These are phyloP conservation scores for Toxonevra muliebris DNA, from an alignment of 2,888 invertebrate species.

Conservation along the genomic window DNA sequence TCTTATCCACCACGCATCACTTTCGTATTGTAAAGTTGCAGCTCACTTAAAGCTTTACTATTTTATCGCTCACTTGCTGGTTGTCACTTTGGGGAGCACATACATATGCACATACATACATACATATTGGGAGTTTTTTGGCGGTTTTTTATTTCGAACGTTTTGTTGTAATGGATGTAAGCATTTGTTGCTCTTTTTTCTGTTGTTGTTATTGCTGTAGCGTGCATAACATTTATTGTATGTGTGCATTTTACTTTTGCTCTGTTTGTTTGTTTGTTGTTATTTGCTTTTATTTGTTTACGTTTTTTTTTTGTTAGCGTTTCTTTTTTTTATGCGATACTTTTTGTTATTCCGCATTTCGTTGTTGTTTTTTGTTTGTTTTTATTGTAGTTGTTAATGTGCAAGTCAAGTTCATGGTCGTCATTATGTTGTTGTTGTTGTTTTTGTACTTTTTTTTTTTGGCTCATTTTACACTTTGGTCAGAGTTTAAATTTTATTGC, in stretches of 20 bases:
- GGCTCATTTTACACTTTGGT: neutral
- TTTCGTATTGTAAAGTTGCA: too few species aligned
- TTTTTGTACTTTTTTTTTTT: conserved; percentile 1
- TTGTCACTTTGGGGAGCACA: too few species aligned
- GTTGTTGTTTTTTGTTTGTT: conserved; percentile 21
- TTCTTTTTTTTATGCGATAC: neutral
- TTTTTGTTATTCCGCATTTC: neutral
- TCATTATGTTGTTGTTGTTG: neutral
- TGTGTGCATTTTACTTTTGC: conserved; percentile 23
- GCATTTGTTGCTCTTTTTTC: neutral
- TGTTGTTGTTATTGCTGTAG: conserved; percentile 11
- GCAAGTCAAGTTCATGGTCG: conserved; percentile 35
- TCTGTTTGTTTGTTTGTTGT: conserved; percentile 8
- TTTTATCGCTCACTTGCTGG: neutral
- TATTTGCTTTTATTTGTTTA: conserved; percentile 24
- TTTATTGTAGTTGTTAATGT: conserved; percentile 25
- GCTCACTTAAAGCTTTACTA: too few species aligned
- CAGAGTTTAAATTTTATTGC: neutral
- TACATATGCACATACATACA: neutral
- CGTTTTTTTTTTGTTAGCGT: conserved; percentile 23
- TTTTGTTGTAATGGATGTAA: too few species aligned
- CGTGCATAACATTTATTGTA: conserved; percentile 8
- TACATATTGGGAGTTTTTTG: too few species aligned
- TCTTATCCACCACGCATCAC: too few species aligned
- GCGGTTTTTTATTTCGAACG: too few species aligned